Percentiles rank a stretch among this genome's conserved stretches.
Evolutionary conservation across 2,888 invertebrate species (phyloP).

Genomic region (Drosophila ustulata): DNA sequence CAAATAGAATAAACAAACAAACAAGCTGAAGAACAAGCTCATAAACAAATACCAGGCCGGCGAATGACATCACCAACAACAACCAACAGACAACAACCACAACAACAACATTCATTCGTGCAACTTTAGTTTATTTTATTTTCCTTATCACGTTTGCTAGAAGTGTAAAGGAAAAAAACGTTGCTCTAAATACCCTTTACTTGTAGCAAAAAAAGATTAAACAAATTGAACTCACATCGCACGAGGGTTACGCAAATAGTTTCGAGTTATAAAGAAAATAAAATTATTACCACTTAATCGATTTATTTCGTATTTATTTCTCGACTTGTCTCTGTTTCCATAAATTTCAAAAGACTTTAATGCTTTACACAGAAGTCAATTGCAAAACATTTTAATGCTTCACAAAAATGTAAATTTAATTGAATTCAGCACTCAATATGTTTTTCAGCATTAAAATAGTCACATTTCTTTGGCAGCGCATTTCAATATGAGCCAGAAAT

Average conservation of each 20-base stretch:
- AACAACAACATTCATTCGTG: conserved; percentile 2
- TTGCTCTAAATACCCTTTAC: conserved; percentile 1
- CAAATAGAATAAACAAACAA: conserved; percentile 18
- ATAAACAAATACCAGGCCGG: conserved; percentile 48
- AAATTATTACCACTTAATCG: too few relatives aligned
- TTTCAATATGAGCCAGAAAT: neutral
- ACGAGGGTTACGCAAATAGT: too few relatives aligned
- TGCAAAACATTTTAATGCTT: too few relatives aligned
- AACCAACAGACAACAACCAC: conserved; percentile 14
- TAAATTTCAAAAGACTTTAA: too few relatives aligned
- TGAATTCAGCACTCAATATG: too few relatives aligned
- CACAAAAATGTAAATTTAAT: too few relatives aligned
- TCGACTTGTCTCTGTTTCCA: too few relatives aligned
- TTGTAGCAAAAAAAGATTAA: neutral
- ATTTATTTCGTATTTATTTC: too few relatives aligned
- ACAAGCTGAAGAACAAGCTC: conserved; percentile 30
- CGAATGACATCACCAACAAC: conserved; percentile 53
- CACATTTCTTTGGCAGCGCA: too few relatives aligned
- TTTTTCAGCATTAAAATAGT: too few relatives aligned
- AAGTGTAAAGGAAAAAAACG: neutral
- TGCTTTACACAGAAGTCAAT: too few relatives aligned
- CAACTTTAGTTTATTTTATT: conserved; percentile 19
- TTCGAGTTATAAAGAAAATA: too few relatives aligned
- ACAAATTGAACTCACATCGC: neutral
- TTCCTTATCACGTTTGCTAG: conserved; percentile 6